phyloP scores from a whole-genome alignment of 2,888 invertebrate genomes.

The Chrysina gloriosa region DNA sequence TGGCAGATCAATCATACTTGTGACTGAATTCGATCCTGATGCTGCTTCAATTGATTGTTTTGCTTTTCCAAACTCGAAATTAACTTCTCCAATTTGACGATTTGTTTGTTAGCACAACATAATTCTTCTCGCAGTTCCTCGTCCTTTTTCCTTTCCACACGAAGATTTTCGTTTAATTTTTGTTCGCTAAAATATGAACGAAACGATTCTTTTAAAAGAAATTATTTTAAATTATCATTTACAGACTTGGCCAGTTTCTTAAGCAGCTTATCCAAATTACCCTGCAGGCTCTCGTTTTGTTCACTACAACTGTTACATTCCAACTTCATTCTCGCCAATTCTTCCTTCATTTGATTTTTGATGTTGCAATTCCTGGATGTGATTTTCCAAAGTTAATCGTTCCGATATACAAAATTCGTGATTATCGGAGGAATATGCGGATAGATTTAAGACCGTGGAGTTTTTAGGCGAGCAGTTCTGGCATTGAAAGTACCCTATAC shows the following conservation, averaged over 20 bases:
- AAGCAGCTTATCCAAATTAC: slow-evolving; percentile 26
- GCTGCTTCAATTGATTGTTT: slow-evolving; percentile 11
- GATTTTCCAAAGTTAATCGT: slow-evolving; percentile 34
- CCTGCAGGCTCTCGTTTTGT: slow-evolving; percentile 37
- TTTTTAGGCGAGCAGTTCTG: slow-evolving; percentile 21
- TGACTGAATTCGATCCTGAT: not conserved
- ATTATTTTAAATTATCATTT: not conserved
- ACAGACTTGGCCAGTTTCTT: slow-evolving; percentile 36
- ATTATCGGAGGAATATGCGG: slow-evolving; percentile 14
- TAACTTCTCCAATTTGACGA: slow-evolving; percentile 26
- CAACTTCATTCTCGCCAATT: slow-evolving; percentile 16
- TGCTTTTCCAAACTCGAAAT: slow-evolving; percentile 31
- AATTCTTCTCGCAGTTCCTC: slow-evolving; percentile 32
- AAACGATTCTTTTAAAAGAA: not conserved
- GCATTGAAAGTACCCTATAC: not conserved
- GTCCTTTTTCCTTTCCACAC: slow-evolving; percentile 10
- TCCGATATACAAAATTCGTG: slow-evolving; percentile 21
- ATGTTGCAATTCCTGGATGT: slow-evolving; percentile 36
- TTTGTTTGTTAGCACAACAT: slow-evolving; percentile 14
- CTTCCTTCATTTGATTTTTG: slow-evolving; percentile 38
- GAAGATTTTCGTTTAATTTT: slow-evolving; percentile 25
- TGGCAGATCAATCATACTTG: slow-evolving; percentile 12
- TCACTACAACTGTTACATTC: slow-evolving; percentile 27
- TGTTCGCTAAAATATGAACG: slow-evolving; percentile 30
- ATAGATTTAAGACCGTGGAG: slow-evolving; percentile 10